phyloP scores from a whole-genome alignment of 2,888 invertebrate genomes.

The Lithophane socia region DNA sequence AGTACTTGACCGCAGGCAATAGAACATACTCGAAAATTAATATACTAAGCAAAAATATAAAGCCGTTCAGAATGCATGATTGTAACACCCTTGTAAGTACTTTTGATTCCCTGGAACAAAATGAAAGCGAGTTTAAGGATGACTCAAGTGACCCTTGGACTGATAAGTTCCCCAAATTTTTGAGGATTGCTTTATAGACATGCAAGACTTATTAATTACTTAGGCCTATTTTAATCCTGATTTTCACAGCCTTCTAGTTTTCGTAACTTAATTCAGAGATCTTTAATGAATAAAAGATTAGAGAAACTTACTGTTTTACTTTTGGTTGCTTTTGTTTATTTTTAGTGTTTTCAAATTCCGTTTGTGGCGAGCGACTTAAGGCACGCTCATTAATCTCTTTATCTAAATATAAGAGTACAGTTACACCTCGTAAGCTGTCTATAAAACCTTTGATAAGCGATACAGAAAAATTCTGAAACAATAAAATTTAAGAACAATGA shows the following conservation, averaged over 20 bases:
- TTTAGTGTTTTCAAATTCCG: constrained; percentile 82
- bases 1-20: constrained; percentile 93
- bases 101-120: constrained; percentile 94
- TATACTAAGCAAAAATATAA: constrained; percentile 96
- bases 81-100: constrained; percentile 95
- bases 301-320: constrained; percentile 88
- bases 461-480: constrained; percentile 91
- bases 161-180: not conserved
- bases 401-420: constrained; percentile 94
- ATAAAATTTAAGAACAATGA: constrained; percentile 71
- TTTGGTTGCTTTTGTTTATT: constrained; percentile 85
- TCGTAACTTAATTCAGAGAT: not conserved
- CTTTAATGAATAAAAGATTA: constrained; percentile 3
- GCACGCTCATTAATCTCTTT: constrained; percentile 93
- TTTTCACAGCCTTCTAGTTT: not conserved
- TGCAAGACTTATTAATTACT: too few relatives aligned
- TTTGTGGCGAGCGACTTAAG: constrained; percentile 89
- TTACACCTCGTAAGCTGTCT: constrained; percentile 95
- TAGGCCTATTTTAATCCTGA: not conserved
- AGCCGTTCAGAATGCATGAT: constrained; percentile 96
- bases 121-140: not conserved
- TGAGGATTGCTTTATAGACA: not conserved
- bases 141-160: not conserved
- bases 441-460: constrained; percentile 93
- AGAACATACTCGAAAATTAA: constrained; percentile 95